Percentiles rank a stretch among this genome's conserved stretches.
These are phyloP conservation scores for Sinopyrophorus schimmeli DNA, from an alignment of 2,888 invertebrate species.

Conservation along the genomic window DNA sequence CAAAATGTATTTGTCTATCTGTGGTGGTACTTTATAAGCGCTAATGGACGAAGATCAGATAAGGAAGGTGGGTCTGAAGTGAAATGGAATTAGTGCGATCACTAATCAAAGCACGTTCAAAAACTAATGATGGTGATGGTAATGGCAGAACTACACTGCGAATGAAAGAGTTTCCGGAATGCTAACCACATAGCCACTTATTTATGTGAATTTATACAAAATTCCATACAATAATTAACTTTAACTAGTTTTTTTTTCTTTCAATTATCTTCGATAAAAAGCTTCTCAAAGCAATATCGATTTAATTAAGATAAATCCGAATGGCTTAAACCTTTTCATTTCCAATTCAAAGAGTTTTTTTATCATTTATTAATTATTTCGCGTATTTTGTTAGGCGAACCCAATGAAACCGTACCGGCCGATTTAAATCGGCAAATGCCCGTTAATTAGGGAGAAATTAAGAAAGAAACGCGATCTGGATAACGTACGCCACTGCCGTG, in stretches of 20 bases:
- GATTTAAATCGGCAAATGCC: no score
- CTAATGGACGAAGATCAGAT: constrained; percentile 29
- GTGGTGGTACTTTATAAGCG: no score
- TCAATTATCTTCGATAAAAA: no score
- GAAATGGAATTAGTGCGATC: constrained; percentile 27
- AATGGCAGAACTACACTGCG: constrained; percentile 18
- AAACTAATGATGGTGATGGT: constrained; percentile 26
- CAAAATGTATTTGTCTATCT: no score
- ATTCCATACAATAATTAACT: constrained; percentile 11
- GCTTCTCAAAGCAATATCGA: constrained; percentile 7
- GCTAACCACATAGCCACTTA: constrained; percentile 16
- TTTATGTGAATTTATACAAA: constrained; percentile 11
- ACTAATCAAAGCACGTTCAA: constrained; percentile 31
- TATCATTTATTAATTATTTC: constrained; percentile 5
- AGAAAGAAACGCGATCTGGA: constrained; percentile 6
- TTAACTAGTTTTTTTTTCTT: neutral
- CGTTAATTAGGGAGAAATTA: constrained; percentile 27
- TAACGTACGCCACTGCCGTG: constrained; percentile 24
- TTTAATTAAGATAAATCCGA: constrained; percentile 13
- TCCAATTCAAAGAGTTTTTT: neutral
- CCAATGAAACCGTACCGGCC: neutral
- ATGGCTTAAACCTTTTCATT: constrained; percentile 11
- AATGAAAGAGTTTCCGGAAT: constrained; percentile 18
- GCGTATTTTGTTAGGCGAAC: neutral
- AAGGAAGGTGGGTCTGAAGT: constrained; percentile 25